These are phyloP conservation scores for Coboldia fuscipes DNA, from an alignment of 1,140 invertebrate genomes.

Conservation along the genomic window DNA sequence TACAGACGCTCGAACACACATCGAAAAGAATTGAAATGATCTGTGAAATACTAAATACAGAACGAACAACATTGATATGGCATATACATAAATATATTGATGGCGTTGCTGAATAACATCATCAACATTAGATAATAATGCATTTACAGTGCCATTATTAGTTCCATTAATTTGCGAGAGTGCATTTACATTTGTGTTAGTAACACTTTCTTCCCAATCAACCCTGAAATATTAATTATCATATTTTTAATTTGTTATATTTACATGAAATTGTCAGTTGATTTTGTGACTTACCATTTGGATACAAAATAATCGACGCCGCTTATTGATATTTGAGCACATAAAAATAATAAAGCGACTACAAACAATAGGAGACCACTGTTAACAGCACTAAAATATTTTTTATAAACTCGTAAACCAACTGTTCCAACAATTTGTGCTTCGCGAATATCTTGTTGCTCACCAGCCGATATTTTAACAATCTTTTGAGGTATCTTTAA, in stretches of 20 bases:
- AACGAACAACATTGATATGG: not conserved
- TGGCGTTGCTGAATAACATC: not conserved
- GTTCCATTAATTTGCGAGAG: no score
- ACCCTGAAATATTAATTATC: not conserved
- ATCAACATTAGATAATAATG: no score
- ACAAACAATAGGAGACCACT: slow-evolving; percentile 24
- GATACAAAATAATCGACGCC: slow-evolving; percentile 28
- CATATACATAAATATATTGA: not conserved
- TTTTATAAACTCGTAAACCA: slow-evolving; percentile 22
- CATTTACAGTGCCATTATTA: no score
- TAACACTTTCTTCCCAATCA: not conserved
- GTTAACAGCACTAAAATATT: slow-evolving; percentile 31
- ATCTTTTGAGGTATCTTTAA: no score
- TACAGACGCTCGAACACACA: slow-evolving; percentile 42
- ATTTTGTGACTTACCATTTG: slow-evolving; percentile 17
- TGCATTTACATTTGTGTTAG: not conserved
- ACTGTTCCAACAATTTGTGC: slow-evolving; percentile 23
- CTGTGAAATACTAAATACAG: slow-evolving; percentile 14
- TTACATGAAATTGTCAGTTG: not conserved
- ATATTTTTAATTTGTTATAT: not conserved
- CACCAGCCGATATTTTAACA: no score
- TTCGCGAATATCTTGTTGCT: slow-evolving; percentile 5
- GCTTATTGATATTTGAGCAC: slow-evolving; percentile 21
- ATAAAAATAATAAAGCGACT: slow-evolving; percentile 23
- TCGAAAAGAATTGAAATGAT: slow-evolving; percentile 35